Evolutionary conservation across 2,888 invertebrate species (phyloP).

Genomic region (Mechanitis messenoides): DNA sequence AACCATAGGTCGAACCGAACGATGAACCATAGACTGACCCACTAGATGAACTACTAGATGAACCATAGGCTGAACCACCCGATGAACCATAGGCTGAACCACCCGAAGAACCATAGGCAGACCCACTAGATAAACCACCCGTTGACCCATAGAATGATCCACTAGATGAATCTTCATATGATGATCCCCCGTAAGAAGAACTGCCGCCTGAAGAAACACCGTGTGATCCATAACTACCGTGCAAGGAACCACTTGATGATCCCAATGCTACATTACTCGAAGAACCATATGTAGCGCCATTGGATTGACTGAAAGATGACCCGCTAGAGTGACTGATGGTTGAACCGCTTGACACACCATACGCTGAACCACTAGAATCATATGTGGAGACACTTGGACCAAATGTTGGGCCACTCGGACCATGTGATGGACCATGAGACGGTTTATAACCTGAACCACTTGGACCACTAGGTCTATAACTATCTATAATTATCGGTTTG

Average conservation of each 20-base stretch:
- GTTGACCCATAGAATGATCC: background rate
- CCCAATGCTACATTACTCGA: background rate
- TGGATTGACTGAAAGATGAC: background rate
- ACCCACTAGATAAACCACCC: background rate
- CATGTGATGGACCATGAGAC: slow-evolving; percentile 15
- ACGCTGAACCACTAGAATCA: slow-evolving; percentile 7
- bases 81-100: background rate
- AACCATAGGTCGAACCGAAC: background rate
- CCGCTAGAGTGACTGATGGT: background rate
- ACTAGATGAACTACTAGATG: background rate
- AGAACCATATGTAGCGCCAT: background rate
- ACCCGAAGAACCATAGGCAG: background rate
- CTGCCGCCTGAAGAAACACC: background rate
- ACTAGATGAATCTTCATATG: background rate
- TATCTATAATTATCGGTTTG: slow-evolving; percentile 10
- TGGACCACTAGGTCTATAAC: slow-evolving; percentile 17
- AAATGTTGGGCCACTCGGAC: slow-evolving; percentile 5
- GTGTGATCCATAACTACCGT: background rate
- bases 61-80: slow-evolving; percentile 5
- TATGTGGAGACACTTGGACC: slow-evolving; percentile 3
- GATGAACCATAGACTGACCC: background rate
- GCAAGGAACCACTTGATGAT: background rate
- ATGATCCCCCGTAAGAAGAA: background rate
- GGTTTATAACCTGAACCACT: slow-evolving; percentile 26
- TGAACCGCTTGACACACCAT: slow-evolving; percentile 4